A percentile compares a stretch with the other conserved stretches of the same genome.
Conservation (phyloP, 2,888 invertebrate species). For the Drosophila meridiana region DNA sequence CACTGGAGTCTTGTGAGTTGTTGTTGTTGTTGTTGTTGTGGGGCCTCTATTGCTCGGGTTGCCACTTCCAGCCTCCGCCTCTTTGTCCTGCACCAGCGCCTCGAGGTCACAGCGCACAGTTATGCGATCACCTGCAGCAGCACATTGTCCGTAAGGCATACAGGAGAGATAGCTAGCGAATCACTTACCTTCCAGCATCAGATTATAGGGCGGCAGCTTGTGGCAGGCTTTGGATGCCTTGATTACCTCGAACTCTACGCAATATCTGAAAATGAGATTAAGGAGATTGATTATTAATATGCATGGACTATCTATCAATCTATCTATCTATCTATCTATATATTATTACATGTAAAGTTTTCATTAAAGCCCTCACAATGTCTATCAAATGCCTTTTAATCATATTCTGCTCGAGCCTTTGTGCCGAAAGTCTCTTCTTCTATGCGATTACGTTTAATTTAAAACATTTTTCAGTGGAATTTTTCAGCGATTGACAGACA, state of each 20-base stretch:
- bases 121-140: conserved; percentile 88
- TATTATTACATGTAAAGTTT: no score
- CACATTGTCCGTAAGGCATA: not conserved
- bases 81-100: conserved; percentile 87
- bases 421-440: not conserved
- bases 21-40: conserved; percentile 55
- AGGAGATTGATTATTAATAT: not conserved
- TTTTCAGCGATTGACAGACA: conserved; percentile 4
- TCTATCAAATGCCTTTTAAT: not conserved
- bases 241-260: conserved; percentile 93
- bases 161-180: not conserved
- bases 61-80: conserved; percentile 1
- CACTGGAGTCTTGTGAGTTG: conserved; percentile 32
- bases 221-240: conserved; percentile 93
- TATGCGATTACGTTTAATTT: not conserved
- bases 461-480: conserved; percentile 2
- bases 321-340: no score
- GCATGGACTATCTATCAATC: not conserved
- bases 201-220: conserved; percentile 90
- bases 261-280: conserved; percentile 89
- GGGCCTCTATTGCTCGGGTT: conserved; percentile 24
- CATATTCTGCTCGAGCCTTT: not conserved
- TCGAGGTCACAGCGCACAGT: conserved; percentile 94
- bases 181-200: conserved; percentile 90
- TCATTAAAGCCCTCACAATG: not conserved